Conservation (phyloP, 2,113 vertebrate species). For the Lipotes vexillifer region DNA sequence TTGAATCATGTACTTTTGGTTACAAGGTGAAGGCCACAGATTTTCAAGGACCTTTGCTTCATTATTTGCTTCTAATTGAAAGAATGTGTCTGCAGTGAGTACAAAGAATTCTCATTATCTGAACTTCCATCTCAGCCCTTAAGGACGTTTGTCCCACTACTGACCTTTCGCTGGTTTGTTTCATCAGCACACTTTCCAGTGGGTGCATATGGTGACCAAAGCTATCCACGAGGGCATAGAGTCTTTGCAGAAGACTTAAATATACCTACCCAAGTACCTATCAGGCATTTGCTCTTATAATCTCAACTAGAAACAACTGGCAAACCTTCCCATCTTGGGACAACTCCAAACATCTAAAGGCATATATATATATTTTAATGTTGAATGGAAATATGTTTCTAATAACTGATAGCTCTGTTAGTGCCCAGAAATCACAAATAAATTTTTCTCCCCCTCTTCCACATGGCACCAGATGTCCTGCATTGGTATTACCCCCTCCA, state of each 20-base stretch:
- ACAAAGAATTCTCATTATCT: constrained; percentile 42
- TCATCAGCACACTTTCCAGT: not conserved
- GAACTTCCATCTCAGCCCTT: constrained; percentile 6
- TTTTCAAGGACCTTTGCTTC: constrained; percentile 26
- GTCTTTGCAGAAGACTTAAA: constrained; percentile 6
- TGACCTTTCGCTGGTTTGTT: not conserved
- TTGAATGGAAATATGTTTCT: not conserved
- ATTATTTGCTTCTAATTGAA: constrained; percentile 49
- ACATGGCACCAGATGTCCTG: not conserved
- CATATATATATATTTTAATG: not conserved
- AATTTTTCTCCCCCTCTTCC: not conserved
- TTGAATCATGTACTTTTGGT: not conserved
- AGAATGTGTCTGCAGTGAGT: not conserved
- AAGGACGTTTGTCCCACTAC: not conserved
- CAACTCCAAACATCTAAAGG: not conserved
- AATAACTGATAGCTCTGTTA: not conserved
- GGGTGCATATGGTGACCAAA: not conserved
- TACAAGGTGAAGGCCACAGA: constrained; percentile 17
- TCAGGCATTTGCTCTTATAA: not conserved
- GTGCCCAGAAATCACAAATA: not conserved
- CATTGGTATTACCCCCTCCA: not conserved
- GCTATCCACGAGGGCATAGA: not conserved
- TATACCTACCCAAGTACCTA: not conserved
- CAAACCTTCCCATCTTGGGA: not conserved
- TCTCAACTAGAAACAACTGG: not conserved